These are phyloP conservation scores for Apocheima hispidaria DNA, from an alignment of 2,888 invertebrate genomes.

Conservation along the genomic window DNA sequence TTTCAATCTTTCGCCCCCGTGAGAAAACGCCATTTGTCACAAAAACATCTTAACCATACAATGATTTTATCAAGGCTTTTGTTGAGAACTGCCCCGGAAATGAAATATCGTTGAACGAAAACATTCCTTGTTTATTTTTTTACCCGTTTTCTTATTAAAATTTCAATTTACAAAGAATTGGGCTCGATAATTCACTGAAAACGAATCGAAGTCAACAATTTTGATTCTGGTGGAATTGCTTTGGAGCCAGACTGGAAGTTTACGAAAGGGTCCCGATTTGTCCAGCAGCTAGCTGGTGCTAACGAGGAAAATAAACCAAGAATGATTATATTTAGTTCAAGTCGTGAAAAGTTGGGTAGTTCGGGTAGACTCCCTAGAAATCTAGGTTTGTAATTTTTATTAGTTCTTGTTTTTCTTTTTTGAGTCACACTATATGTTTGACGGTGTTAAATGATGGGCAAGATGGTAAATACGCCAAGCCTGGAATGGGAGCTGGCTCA, in stretches of 20 bases:
- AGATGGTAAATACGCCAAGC: no score
- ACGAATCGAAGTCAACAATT: slow-evolving; percentile 44
- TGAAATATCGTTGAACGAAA: slow-evolving; percentile 1
- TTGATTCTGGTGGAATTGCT: slow-evolving; percentile 41
- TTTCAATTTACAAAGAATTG: slow-evolving; percentile 35
- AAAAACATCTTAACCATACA: slow-evolving; percentile 7
- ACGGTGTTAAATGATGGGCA: no score
- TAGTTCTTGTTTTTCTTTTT: no score
- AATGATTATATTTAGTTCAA: slow-evolving; percentile 21
- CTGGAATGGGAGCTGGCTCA: no score
- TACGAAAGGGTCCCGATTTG: slow-evolving; percentile 51
- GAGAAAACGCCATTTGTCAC: slow-evolving; percentile 17
- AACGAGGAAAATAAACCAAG: slow-evolving; percentile 51
- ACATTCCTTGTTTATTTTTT: slow-evolving; percentile 15
- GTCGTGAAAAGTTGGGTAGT: slow-evolving; percentile 9
- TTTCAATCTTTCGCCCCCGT: neutral
- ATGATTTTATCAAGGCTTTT: slow-evolving; percentile 2
- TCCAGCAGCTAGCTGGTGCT: slow-evolving; percentile 36
- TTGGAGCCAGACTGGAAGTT: slow-evolving; percentile 40
- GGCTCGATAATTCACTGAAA: slow-evolving; percentile 21
- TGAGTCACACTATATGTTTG: no score
- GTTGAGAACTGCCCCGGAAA: slow-evolving; percentile 9
- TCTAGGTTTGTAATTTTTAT: neutral
- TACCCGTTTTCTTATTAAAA: slow-evolving; percentile 32
- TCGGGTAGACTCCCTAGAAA: neutral